phyloP scores from a whole-genome alignment of 2,113 vertebrate genomes.

The Istiophorus platypterus region DNA sequence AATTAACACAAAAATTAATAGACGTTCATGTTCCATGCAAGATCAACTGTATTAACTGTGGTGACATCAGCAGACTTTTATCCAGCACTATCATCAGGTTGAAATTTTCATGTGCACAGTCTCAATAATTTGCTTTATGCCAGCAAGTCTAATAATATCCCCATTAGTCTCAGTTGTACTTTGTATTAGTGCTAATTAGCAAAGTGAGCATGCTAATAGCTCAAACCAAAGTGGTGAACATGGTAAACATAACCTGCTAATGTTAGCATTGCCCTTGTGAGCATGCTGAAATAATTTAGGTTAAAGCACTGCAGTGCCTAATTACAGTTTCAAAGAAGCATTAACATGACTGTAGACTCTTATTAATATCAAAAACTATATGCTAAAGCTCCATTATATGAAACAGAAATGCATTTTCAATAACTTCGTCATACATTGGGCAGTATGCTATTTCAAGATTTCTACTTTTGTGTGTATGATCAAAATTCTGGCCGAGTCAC shows the following conservation, averaged over 20 bases:
- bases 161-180: background rate
- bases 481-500: background rate
- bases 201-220: background rate
- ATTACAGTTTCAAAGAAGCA: background rate
- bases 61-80: background rate
- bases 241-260: background rate
- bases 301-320: background rate
- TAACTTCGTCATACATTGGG: background rate
- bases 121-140: constrained; percentile 1
- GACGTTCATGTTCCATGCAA: background rate
- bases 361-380: background rate
- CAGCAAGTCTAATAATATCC: background rate
- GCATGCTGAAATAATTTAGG: background rate
- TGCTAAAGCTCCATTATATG: background rate
- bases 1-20: too few relatives aligned
- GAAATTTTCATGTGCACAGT: background rate
- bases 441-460: background rate
- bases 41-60: background rate
- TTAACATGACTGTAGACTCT: background rate
- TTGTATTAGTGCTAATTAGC: background rate
- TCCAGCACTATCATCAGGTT: background rate
- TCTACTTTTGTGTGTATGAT: background rate
- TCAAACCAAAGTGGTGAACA: background rate
- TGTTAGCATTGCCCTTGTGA: background rate
- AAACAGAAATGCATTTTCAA: background rate